phyloP scores from a whole-genome alignment of 2,113 vertebrate species.

The Vidua macroura region DNA sequence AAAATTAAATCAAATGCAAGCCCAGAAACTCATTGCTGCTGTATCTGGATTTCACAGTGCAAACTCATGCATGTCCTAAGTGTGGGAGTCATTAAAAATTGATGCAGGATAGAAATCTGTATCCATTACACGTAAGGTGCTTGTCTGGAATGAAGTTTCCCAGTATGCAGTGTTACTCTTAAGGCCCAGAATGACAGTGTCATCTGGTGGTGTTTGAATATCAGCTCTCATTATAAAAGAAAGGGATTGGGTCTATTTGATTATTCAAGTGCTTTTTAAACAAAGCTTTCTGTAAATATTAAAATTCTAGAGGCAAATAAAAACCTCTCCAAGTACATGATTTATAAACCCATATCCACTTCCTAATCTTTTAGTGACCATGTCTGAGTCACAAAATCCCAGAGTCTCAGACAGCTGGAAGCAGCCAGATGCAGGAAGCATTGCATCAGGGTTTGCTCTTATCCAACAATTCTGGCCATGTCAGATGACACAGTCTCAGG shows the following conservation, averaged over 20 bases:
- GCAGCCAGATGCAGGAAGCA: neutral
- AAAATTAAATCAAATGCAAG: neutral
- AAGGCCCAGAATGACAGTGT: neutral
- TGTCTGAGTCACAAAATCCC: neutral
- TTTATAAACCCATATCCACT: neutral
- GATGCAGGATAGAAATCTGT: neutral
- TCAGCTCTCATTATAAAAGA: neutral
- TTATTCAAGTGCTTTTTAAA: neutral
- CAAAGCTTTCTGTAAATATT: neutral
- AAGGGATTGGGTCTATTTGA: neutral
- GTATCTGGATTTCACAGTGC: neutral
- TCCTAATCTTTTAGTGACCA: neutral
- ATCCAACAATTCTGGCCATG: neutral
- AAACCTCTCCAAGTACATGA: neutral
- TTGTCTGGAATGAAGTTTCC: neutral
- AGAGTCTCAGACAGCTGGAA: neutral
- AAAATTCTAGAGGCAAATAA: neutral
- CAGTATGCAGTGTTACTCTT: neutral
- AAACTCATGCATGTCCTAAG: neutral
- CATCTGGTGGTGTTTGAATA: neutral
- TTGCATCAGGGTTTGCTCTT: neutral
- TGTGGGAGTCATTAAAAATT: neutral
- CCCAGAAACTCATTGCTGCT: neutral
- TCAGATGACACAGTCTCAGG: neutral
- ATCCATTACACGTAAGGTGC: accelerated